A percentile compares a stretch with the other conserved stretches of the same genome.
Conservation (phyloP, 2,888 invertebrate genomes). For the Acanthoscelides obtectus region DNA sequence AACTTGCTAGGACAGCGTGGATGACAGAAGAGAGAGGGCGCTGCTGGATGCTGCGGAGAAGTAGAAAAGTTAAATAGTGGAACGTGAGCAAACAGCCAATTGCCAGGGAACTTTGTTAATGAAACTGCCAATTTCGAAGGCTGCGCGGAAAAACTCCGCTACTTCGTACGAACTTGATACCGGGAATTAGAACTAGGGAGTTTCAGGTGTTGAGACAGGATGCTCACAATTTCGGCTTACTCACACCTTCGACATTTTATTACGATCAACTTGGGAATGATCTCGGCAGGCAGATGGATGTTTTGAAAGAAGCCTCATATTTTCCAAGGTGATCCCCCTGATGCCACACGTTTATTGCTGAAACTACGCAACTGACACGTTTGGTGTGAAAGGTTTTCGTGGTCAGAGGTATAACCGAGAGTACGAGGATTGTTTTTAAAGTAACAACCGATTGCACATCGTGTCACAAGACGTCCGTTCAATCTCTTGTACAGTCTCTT, state of each 20-base stretch:
- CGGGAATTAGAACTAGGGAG: background rate
- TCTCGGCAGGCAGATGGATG: background rate
- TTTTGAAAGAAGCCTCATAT: too few relatives aligned
- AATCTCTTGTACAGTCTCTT: too few relatives aligned
- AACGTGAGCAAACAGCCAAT: constrained; percentile 3
- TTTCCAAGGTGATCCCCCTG: too few relatives aligned
- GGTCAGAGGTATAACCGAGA: too few relatives aligned
- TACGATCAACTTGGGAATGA: background rate
- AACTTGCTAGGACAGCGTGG: background rate
- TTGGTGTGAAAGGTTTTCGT: too few relatives aligned
- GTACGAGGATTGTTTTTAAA: too few relatives aligned
- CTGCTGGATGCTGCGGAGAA: background rate
- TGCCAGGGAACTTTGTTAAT: constrained; percentile 3
- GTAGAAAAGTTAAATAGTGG: constrained; percentile 1
- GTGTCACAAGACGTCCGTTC: too few relatives aligned
- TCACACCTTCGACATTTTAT: background rate
- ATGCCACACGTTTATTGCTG: too few relatives aligned
- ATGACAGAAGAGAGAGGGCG: background rate
- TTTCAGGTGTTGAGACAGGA: background rate
- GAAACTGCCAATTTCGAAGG: constrained; percentile 2
- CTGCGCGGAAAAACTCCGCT: background rate
- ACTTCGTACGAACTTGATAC: constrained; percentile 1
- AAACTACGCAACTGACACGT: too few relatives aligned
- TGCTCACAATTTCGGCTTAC: background rate
- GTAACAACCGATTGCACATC: too few relatives aligned